Evolutionary conservation across 2,113 vertebrate species (phyloP).

Genomic region (Romanogobio albipinnatus): DNA sequence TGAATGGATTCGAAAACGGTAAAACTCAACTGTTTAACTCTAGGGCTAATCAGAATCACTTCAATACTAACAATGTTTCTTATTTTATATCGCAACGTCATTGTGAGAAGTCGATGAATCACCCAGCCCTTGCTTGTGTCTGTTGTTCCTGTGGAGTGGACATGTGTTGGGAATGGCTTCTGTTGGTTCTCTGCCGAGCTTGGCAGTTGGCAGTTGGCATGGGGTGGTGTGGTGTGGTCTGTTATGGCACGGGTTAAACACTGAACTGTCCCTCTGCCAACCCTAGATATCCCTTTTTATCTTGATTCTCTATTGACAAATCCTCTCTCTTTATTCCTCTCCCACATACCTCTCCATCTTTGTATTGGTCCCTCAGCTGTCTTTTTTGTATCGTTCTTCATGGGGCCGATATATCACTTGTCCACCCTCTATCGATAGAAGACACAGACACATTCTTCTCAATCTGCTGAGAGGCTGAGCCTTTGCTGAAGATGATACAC

Average conservation of each 20-base stretch:
- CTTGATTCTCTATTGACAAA: neutral
- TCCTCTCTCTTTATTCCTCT: slow-evolving; percentile 6
- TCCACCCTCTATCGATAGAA: slow-evolving; percentile 34
- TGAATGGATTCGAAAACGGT: too few species aligned
- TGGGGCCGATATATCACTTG: slow-evolving; percentile 18
- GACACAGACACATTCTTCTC: slow-evolving; percentile 42
- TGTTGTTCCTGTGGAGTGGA: slow-evolving; percentile 14
- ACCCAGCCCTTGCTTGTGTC: neutral
- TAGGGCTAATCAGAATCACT: neutral
- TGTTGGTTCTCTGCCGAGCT: slow-evolving; percentile 5
- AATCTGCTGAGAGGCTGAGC: slow-evolving; percentile 22
- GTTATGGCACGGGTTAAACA: slow-evolving; percentile 12
- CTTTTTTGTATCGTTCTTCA: neutral
- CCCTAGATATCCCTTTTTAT: slow-evolving; percentile 6
- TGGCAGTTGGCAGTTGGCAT: neutral
- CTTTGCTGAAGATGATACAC: slow-evolving; percentile 30
- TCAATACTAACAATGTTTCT: neutral
- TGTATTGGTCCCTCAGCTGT: neutral
- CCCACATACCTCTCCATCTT: neutral
- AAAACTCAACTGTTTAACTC: too few species aligned
- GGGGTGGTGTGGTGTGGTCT: neutral
- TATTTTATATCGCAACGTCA: neutral
- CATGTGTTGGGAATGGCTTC: slow-evolving; percentile 21
- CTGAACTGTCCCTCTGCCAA: slow-evolving; percentile 4
- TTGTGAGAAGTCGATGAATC: neutral